Evolutionary conservation across 2,113 vertebrate genomes (phyloP), one percentile per base, ranked within the genome.

Genomic region (Dicaeum eximium): DNA sequence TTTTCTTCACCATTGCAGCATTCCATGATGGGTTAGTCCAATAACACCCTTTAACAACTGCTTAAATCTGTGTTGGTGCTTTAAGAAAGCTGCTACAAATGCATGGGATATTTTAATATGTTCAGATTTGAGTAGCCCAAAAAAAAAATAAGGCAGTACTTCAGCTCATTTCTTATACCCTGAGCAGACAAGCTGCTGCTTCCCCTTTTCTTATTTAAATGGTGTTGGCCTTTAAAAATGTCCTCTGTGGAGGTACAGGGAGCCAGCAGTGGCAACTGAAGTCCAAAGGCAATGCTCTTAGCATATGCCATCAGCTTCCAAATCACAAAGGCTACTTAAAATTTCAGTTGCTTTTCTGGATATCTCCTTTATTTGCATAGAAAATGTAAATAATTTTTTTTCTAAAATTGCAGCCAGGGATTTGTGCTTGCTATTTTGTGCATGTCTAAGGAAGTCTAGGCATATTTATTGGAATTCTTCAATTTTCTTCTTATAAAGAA

Each of bases 211-310:
- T 92, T 83, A 93, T 94, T 96, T 90, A 95, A 91, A 95, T 80
- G 71, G 58, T 83, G 85, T 77, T 96, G 90, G 93, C 94, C 96
- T 96, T 95, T 96, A 93, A 94, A 94, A 93, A 86, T 48, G 56
- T 62, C 89, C 89, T 95, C 89, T 87, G 78, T 85, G 80, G 86
- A 58, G 38, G 61, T 84, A 73, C 40, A 75, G 44, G 69, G 65
- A 95, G 66, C 53, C 81, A 93, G 84, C 15, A 10, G 70, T 96
- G 95, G 94, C 84, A 95, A 95, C 65, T 74, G 53, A 66, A 95
- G 94, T 95, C 89, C 94, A 97, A 96, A 95, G 94, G 86, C 89
- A 96, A 93, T 79, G 77, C 94, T 93, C 93, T 91, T 53, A 95
- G 86, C 93, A 89, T 93, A 96, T 96, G 89, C 65, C 86, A 89